Evolutionary conservation across 2,888 invertebrate genomes (phyloP).

Genomic region (Chymomyza amoena): DNA sequence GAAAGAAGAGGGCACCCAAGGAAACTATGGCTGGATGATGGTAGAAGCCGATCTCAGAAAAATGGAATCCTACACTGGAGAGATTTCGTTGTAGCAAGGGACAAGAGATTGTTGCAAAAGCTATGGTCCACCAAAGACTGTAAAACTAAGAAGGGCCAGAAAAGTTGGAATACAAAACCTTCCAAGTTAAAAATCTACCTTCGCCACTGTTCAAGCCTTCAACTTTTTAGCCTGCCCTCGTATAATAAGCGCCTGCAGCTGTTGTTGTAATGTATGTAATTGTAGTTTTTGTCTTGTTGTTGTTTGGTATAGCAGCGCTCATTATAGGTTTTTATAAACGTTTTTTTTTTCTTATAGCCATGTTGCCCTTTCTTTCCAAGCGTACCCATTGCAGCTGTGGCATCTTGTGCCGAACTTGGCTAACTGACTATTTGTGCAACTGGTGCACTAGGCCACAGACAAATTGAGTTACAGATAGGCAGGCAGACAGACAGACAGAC

Average conservation of each 20-base stretch:
- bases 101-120: too few relatives aligned
- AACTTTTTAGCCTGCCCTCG: neutral
- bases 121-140: too few relatives aligned
- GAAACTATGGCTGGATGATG: too few relatives aligned
- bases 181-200: too few relatives aligned
- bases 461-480: neutral
- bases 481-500: neutral
- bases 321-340: constrained; percentile 2
- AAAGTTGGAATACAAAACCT: too few relatives aligned
- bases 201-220: too few relatives aligned
- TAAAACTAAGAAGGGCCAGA: too few relatives aligned
- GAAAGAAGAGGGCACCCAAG: too few relatives aligned
- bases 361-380: constrained; percentile 39
- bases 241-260: constrained; percentile 8
- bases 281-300: too few relatives aligned
- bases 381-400: neutral
- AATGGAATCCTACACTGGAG: too few relatives aligned
- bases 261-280: constrained; percentile 26
- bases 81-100: too few relatives aligned
- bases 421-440: constrained; percentile 16
- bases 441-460: constrained; percentile 27
- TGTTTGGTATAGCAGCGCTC: constrained; percentile 4
- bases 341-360: neutral
- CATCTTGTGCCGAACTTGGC: neutral
- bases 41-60: too few relatives aligned